Evolutionary conservation across 1,140 invertebrate species (phyloP), one percentile per base, ranked within the genome.

Genomic region (Carposina sasakii): DNA sequence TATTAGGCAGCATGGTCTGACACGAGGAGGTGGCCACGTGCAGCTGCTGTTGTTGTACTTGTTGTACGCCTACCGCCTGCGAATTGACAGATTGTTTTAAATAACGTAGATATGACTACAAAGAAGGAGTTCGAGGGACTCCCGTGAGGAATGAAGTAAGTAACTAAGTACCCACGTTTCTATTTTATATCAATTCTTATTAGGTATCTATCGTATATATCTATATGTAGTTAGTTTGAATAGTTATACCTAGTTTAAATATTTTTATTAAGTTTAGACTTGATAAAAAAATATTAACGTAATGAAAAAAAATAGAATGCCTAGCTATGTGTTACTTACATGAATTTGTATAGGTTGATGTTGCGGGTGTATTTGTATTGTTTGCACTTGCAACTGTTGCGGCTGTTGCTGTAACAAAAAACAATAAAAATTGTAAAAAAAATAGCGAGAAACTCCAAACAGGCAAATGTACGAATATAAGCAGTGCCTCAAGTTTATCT

Each of bases 281-380:
- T 6, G 12, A 28, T 28, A 12, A 28, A 28, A 28, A 6, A 28
- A 6, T 6, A 28, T 5, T 12, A 28, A 28, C 6, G 13, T 13
- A 33, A 33, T 33, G 13, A 33, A 33, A 4, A 33, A 5, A 33
- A 33, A 15, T 15, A 33, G 4, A 15, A 48, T n/a, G n/a, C n/a
- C n/a, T n/a, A n/a, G n/a, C n/a, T n/a, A n/a, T n/a, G n/a, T n/a
- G 28, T 15, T n/a, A 76, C 79, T 82, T 57, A 85, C 83, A 43
- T 85, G 81, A 52, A 85, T 84, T 45, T 85, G 83, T 64, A 85
- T 85, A 0, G 83, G 81, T 26, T 85, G 81, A 21, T 85, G 81
- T 34, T 84, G 81, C 4, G 84, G 81, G 34, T 86, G 81, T 26
- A 86, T 81, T 45, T 85, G 81, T 63, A 86, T 83, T 0, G 84